A percentile compares a stretch with the other conserved stretches of the same genome.
Conservation (phyloP, 1,140 invertebrate genomes). For the Drosophila pseudoobscura region DNA sequence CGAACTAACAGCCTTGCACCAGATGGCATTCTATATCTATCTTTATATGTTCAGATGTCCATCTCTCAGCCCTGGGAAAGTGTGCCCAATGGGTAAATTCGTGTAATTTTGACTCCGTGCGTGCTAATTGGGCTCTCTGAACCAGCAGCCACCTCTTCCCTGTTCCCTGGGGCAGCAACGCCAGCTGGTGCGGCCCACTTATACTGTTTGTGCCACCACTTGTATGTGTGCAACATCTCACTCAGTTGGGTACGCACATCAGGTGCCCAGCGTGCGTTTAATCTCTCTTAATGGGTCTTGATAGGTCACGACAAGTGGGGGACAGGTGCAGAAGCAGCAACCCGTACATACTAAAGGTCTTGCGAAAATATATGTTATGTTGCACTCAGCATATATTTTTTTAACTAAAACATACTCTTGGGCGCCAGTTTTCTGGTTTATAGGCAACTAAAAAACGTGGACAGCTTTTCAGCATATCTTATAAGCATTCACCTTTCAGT, state of each 20-base stretch:
- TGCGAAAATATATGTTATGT: background rate
- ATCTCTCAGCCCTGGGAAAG: constrained; percentile 48
- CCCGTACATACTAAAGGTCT: background rate
- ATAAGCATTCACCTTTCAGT: background rate
- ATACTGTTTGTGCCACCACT: background rate
- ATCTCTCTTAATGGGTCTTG: constrained; percentile 1
- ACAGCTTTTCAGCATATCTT: constrained; percentile 34
- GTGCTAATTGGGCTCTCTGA: constrained; percentile 49
- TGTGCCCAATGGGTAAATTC: constrained; percentile 62
- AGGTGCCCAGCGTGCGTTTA: constrained; percentile 11
- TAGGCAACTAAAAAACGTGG: constrained; percentile 16
- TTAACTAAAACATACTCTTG: constrained; percentile 18
- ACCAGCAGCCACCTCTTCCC: constrained; percentile 22
- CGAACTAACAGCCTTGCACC: constrained; percentile 53
- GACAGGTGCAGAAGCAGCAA: background rate
- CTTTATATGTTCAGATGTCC: background rate
- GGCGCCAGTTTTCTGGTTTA: constrained; percentile 1
- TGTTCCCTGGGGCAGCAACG: constrained; percentile 10
- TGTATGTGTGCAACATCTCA: constrained; percentile 2
- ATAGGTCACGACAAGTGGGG: constrained; percentile 6
- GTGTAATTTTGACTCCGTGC: constrained; percentile 61
- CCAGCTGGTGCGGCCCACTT: constrained; percentile 1
- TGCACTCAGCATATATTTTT: constrained; percentile 18
- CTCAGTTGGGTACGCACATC: background rate
- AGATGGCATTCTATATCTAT: constrained; percentile 58